phyloP scores from a whole-genome alignment of 2,797 vertebrate genomes.

The Tolypeutes matacus region DNA sequence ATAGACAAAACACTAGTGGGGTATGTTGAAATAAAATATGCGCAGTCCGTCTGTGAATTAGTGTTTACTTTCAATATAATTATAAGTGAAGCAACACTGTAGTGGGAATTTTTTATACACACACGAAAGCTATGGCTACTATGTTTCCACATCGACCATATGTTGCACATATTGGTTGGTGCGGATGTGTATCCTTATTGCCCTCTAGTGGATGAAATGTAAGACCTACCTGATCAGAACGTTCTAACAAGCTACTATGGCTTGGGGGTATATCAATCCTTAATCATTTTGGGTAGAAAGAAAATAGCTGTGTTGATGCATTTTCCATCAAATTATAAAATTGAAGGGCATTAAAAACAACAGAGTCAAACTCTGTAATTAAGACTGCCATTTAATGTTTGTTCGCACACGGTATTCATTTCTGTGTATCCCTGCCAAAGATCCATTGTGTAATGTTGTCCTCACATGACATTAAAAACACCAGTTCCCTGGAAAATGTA shows the following conservation, averaged over 20 bases:
- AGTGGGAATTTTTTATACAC: slow-evolving; percentile 85
- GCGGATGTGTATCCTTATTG: slow-evolving; percentile 81
- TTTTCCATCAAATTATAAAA: slow-evolving; percentile 86
- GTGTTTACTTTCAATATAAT: slow-evolving; percentile 86
- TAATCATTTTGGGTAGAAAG: slow-evolving; percentile 83
- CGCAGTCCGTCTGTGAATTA: slow-evolving; percentile 83
- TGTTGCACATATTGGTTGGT: slow-evolving; percentile 84
- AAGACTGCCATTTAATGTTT: slow-evolving; percentile 86
- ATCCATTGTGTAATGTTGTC: slow-evolving; percentile 86
- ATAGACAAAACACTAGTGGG: slow-evolving; percentile 82
- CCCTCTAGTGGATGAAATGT: slow-evolving; percentile 85
- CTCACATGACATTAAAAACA: slow-evolving; percentile 86
- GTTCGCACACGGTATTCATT: slow-evolving; percentile 86
- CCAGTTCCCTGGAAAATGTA: slow-evolving; percentile 86
- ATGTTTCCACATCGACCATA: slow-evolving; percentile 84
- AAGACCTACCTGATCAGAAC: slow-evolving; percentile 80
- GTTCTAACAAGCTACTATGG: slow-evolving; percentile 60
- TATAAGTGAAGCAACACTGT: slow-evolving; percentile 85
- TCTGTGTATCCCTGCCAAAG: slow-evolving; percentile 85
- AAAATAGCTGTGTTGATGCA: slow-evolving; percentile 86
- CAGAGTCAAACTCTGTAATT: slow-evolving; percentile 86
- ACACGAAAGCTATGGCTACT: slow-evolving; percentile 84
- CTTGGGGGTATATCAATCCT: slow-evolving; percentile 82
- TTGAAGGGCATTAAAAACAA: slow-evolving; percentile 86
- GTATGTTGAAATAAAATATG: slow-evolving; percentile 84